Conservation (phyloP, 1,140 invertebrate genomes). For the Polyergus mexicanus region DNA sequence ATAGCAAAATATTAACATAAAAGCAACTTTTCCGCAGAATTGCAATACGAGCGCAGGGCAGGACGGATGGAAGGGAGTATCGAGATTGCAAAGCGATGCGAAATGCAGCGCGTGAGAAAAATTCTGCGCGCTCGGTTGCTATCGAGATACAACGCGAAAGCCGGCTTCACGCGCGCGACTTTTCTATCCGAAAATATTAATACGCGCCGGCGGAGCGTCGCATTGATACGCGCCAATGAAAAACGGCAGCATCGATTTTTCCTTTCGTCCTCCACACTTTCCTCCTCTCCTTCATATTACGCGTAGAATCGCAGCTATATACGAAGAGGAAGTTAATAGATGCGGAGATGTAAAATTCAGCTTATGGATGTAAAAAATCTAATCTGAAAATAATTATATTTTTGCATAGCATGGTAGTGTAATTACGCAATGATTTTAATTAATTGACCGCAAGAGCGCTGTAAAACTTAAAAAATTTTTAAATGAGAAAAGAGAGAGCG, state of each 20-base stretch:
- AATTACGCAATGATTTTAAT: conserved; percentile 1
- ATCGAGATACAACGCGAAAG: conserved; percentile 42
- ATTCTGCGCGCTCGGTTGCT: conserved; percentile 12
- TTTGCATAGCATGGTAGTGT: too few relatives aligned
- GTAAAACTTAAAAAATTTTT: background rate
- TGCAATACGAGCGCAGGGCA: background rate
- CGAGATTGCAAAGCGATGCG: conserved; percentile 17
- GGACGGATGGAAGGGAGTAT: background rate
- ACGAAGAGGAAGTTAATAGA: conserved; percentile 4
- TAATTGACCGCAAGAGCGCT: background rate
- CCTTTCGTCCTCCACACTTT: background rate
- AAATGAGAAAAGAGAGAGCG: too few relatives aligned
- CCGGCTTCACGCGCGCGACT: conserved; percentile 48
- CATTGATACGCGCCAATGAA: conserved; percentile 56
- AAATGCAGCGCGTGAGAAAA: conserved; percentile 16
- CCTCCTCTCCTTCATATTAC: background rate
- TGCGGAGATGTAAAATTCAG: background rate
- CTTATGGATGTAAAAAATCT: background rate
- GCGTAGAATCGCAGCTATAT: conserved; percentile 7
- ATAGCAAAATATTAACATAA: conserved; percentile 35
- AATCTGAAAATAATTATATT: conserved; percentile 22
- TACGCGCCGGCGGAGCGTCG: conserved; percentile 56
- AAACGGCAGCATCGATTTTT: conserved; percentile 56
- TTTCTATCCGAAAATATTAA: conserved; percentile 61
- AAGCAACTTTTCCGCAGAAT: conserved; percentile 11